phyloP scores from a whole-genome alignment of 2,797 vertebrate genomes.

The Enteromius argenteus region DNA sequence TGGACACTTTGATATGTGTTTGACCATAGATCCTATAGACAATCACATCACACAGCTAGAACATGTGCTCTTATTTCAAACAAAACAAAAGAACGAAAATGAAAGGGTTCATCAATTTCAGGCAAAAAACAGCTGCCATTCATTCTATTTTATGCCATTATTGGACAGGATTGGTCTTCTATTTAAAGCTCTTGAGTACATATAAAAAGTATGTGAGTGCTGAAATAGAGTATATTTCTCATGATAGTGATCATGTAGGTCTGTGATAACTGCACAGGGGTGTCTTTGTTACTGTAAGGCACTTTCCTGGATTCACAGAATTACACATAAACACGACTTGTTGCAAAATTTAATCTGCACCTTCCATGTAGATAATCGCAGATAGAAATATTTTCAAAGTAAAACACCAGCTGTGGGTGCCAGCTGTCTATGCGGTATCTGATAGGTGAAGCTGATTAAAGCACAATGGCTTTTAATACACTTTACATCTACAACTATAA shows the following conservation, averaged over 20 bases:
- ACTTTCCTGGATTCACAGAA: slow-evolving; percentile 21
- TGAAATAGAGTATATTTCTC: not conserved
- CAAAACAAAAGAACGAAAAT: slow-evolving; percentile 40
- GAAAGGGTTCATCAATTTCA: slow-evolving; percentile 35
- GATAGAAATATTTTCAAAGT: slow-evolving; percentile 52
- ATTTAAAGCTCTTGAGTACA: not conserved
- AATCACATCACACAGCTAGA: slow-evolving; percentile 56
- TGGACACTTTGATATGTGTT: slow-evolving; percentile 57
- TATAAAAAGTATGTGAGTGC: not conserved
- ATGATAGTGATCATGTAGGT: not conserved
- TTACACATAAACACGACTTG: slow-evolving; percentile 35
- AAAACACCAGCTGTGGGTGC: slow-evolving; percentile 50
- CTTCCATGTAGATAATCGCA: slow-evolving; percentile 54
- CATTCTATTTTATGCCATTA: slow-evolving; percentile 12
- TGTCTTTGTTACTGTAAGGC: slow-evolving; percentile 13
- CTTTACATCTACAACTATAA: slow-evolving; percentile 35
- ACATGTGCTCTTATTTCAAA: slow-evolving; percentile 47
- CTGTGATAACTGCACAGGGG: slow-evolving; percentile 15
- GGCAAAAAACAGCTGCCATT: slow-evolving; percentile 12
- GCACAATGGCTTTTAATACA: slow-evolving; percentile 45
- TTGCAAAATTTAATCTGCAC: slow-evolving; percentile 48
- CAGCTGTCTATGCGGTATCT: slow-evolving; percentile 41
- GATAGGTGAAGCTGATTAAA: slow-evolving; percentile 52
- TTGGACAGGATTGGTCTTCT: not conserved
- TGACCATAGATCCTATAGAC: slow-evolving; percentile 53